Percentiles rank a stretch among this genome's conserved stretches.
Evolutionary conservation across 1,140 invertebrate species (phyloP).

Genomic region (Tribolium madens): DNA sequence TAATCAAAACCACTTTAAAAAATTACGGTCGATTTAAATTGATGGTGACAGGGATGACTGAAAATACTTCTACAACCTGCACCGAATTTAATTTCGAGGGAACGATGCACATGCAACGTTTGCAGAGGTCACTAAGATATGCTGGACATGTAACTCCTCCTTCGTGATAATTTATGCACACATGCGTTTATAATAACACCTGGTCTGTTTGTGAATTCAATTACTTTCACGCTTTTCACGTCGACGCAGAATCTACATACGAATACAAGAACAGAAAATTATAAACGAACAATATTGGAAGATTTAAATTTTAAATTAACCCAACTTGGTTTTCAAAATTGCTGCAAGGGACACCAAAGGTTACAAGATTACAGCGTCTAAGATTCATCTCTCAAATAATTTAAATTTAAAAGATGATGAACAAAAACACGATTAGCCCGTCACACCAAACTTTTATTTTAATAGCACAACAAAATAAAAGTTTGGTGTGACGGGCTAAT

Average conservation of each 20-base stretch:
- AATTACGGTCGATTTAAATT: conserved; percentile 7
- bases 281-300: not conserved
- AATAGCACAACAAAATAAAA: too few species aligned
- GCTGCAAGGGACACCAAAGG: not conserved
- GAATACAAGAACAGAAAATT: not conserved
- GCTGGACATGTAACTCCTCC: not conserved
- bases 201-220: conserved; percentile 10
- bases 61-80: too few species aligned
- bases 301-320: not conserved
- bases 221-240: conserved; percentile 1
- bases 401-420: not conserved
- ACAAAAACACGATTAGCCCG: too few species aligned
- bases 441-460: too few species aligned
- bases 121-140: not conserved
- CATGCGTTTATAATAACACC: conserved; percentile 25
- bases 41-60: too few species aligned
- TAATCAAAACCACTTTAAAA: conserved; percentile 26
- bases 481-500: too few species aligned
- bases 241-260: not conserved
- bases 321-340: not conserved
- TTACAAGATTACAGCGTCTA: not conserved
- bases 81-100: too few species aligned
- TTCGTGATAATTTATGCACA: conserved; percentile 9
- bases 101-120: too few species aligned
- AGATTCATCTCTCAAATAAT: not conserved